Evolutionary conservation across 2,888 invertebrate genomes (phyloP), one percentile per base, ranked within the genome.

Genomic region (Polyploca ridens): DNA sequence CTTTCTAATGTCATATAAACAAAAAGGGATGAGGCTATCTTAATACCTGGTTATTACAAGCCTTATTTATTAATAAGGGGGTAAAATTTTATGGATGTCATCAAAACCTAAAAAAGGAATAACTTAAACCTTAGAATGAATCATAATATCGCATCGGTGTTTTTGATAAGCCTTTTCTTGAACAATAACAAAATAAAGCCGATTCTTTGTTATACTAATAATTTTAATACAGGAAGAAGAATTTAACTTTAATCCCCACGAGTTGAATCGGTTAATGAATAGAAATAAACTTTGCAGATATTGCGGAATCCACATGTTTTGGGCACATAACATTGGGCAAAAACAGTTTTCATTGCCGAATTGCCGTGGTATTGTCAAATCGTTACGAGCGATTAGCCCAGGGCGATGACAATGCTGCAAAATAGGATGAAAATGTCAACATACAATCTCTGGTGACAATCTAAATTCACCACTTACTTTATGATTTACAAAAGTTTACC

Each of bases 381-480:
- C 84, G 74, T 89, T 90, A 83, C 90, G 73, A 87, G 79, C 90
- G 90, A 94, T 93, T 92, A 89, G 87, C 90, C 89, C 70, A 76
- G 66, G 78, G 86, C 87, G 83, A 78, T 82, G 82, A 88, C 89
- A 87, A 90, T 88, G 79, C 85, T 72, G 72, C 84, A 84, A 88
- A 92, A 94, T 90, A 78, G 91, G 92, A 94, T 93, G 89, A 89
- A 92, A 91, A 93, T 88, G 93, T 92, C 93, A 93, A 92, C 91
- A 92, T 91, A 90, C 90, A 88, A 93, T 93, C 92, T 89, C 73
- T 74, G 76, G 78, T 79, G 82, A 84, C 87, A 77, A 92, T 91
- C 91, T 89, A 78, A 82, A 81, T 75, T 67, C 69, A 33, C 27
- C 33, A 14, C 66, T 59, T 41, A 10, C 38, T 8, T 8, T 13